Evolutionary conservation across 2,888 invertebrate genomes (phyloP).

Genomic region (Caenorhabditis auriculariae): DNA sequence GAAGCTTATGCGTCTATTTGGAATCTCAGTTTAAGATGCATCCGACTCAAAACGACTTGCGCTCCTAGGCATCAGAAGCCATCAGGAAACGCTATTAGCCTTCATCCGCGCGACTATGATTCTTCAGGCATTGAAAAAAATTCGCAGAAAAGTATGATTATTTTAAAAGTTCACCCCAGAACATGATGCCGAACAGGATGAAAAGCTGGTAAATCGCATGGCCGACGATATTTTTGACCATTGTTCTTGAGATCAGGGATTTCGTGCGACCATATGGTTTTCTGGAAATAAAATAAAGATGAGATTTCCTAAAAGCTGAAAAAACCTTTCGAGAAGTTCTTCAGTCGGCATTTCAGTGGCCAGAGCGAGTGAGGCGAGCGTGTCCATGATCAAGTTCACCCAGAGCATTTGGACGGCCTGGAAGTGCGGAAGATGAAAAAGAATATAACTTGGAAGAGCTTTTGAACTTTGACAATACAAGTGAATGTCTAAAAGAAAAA

Average conservation of each 20-base stretch:
- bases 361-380: conserved; percentile 68
- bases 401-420: conserved; percentile 68
- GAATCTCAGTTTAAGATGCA: no score
- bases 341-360: conserved; percentile 69
- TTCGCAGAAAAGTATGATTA: no score
- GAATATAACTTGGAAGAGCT: background rate
- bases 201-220: conserved; percentile 61
- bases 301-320: background rate
- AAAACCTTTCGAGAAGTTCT: conserved; percentile 65
- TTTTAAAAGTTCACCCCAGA: conserved; percentile 75
- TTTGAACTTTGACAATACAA: background rate
- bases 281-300: conserved; percentile 4
- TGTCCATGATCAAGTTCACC: conserved; percentile 71
- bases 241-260: conserved; percentile 73
- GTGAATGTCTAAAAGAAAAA: background rate
- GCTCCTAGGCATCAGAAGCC: no score
- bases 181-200: conserved; percentile 89
- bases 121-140: no score
- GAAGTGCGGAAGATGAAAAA: no score
- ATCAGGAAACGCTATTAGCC: no score
- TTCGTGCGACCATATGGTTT: conserved; percentile 64
- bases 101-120: no score
- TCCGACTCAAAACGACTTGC: no score
- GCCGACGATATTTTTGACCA: conserved; percentile 77
- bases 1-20: no score